phyloP scores from a whole-genome alignment of 2,113 vertebrate genomes.

The Propithecus coquereli region DNA sequence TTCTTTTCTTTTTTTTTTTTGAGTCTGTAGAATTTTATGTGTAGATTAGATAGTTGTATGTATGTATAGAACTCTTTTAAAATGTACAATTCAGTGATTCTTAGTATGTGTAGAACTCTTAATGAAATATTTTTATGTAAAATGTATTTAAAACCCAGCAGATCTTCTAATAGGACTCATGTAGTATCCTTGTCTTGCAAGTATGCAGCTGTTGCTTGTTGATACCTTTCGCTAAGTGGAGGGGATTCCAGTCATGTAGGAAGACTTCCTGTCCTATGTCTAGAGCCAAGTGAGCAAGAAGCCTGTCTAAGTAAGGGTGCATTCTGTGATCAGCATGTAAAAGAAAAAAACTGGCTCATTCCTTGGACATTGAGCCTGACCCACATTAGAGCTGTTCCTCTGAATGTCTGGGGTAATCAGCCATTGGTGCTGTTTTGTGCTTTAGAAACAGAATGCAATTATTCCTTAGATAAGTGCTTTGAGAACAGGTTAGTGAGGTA shows the following conservation, averaged over 20 bases:
- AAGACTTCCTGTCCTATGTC: not conserved
- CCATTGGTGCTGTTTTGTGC: not conserved
- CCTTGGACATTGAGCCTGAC: not conserved
- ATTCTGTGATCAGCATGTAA: not conserved
- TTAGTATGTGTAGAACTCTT: not conserved
- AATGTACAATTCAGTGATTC: not conserved
- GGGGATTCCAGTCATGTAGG: not conserved
- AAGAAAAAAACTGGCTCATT: not conserved
- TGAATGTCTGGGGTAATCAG: not conserved
- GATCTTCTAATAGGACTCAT: not conserved
- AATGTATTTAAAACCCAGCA: slow-evolving; percentile 14
- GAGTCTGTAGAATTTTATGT: not conserved
- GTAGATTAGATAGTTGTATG: not conserved
- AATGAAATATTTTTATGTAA: slow-evolving; percentile 8
- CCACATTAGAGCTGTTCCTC: not conserved
- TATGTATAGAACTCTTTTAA: not conserved
- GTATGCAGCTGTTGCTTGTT: slow-evolving; percentile 8
- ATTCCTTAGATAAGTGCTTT: slow-evolving; percentile 44
- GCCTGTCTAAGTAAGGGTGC: not conserved
- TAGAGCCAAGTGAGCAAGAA: not conserved
- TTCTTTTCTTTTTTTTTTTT: slow-evolving; percentile 5
- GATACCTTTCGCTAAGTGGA: slow-evolving; percentile 3
- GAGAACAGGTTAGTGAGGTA: not conserved
- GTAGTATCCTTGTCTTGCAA: not conserved
- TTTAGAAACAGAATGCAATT: slow-evolving; percentile 17